These are phyloP conservation scores for Aplochiton taeniatus DNA, from an alignment of 2,797 vertebrate species.

Conservation along the genomic window DNA sequence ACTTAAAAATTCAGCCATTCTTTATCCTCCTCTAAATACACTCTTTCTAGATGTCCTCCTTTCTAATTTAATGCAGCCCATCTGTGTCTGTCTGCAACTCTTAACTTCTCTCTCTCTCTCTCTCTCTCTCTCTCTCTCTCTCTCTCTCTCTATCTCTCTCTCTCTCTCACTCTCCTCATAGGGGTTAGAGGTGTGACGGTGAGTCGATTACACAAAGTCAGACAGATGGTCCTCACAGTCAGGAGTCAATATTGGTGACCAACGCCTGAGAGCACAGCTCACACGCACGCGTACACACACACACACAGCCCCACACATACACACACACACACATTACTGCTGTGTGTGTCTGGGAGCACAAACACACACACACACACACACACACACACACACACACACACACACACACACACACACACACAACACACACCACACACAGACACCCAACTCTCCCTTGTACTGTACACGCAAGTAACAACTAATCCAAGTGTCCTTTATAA, in stretches of 20 bases:
- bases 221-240: slow-evolving; percentile 72
- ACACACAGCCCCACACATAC: neutral
- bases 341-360: slow-evolving; percentile 1
- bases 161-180: neutral
- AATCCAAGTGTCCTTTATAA: slow-evolving; percentile 63
- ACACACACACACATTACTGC: slow-evolving; percentile 15
- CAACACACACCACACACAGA: slow-evolving; percentile 40
- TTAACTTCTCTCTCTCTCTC: neutral
- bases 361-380: slow-evolving; percentile 20
- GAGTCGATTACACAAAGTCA: slow-evolving; percentile 67
- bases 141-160: slow-evolving; percentile 2
- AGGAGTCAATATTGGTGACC: slow-evolving; percentile 59
- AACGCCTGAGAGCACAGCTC: slow-evolving; percentile 29
- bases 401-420: slow-evolving; percentile 15
- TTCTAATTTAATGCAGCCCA: too few species aligned
- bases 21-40: too few species aligned
- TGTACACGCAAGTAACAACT: slow-evolving; percentile 37
- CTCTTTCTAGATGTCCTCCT: too few species aligned
- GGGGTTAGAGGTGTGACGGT: slow-evolving; percentile 58
- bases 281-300: neutral
- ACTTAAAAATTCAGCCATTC: too few species aligned
- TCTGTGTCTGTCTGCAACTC: neutral
- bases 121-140: neutral
- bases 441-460: slow-evolving; percentile 19
- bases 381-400: neutral